phyloP scores from a whole-genome alignment of 2,113 vertebrate species.

The Pollimyrus isidori region DNA sequence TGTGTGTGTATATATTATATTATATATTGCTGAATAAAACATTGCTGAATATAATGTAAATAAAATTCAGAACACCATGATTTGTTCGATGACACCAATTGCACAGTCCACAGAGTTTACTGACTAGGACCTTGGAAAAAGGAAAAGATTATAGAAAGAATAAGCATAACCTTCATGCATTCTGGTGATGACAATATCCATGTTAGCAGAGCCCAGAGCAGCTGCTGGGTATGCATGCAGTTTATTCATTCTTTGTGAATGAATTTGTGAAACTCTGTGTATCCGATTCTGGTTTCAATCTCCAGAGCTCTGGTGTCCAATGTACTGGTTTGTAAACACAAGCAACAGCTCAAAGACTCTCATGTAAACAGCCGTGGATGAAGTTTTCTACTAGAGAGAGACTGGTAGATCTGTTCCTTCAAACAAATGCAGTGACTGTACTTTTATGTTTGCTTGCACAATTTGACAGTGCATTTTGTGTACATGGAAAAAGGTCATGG shows the following conservation, averaged over 20 bases:
- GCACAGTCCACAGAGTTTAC: not conserved
- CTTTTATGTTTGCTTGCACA: not conserved
- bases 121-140: not conserved
- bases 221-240: not conserved
- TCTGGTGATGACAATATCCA: not conserved
- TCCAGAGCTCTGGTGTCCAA: conserved; percentile 7
- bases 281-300: not conserved
- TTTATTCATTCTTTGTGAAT: not conserved
- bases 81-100: not conserved
- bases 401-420: not conserved
- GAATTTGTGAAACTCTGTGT: conserved; percentile 6
- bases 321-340: not conserved
- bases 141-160: not conserved
- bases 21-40: not conserved
- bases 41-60: not conserved
- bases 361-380: not conserved
- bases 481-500: not conserved
- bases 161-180: not conserved
- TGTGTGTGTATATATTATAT: not conserved
- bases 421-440: not conserved
- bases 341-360: not conserved
- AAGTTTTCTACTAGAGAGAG: not conserved
- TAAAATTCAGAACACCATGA: not conserved
- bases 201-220: not conserved
- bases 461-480: not conserved